Evolutionary conservation across 2,797 vertebrate species (phyloP).

Genomic region (Gallinago nigripennis): DNA sequence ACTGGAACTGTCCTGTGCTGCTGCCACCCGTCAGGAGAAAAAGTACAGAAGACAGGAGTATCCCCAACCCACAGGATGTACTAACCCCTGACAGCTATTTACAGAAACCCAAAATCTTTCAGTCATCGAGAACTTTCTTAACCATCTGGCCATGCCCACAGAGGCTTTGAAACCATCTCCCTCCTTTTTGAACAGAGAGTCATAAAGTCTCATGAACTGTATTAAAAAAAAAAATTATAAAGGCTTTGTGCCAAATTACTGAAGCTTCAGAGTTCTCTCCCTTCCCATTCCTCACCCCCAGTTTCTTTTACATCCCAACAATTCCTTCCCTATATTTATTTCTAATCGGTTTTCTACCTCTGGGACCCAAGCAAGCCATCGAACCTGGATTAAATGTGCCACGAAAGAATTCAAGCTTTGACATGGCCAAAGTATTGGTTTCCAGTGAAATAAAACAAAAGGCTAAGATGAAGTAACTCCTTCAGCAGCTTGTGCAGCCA

Average conservation of each 20-base stretch:
- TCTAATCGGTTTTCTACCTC: conserved; percentile 29
- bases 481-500: conserved; percentile 29
- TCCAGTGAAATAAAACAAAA: conserved; percentile 68
- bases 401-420: conserved; percentile 34
- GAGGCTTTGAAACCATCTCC: neutral
- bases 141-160: neutral
- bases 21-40: neutral
- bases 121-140: neutral
- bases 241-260: neutral
- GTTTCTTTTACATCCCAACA: neutral
- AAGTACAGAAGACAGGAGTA: neutral
- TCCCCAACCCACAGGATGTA: neutral
- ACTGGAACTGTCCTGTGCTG: accelerated
- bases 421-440: conserved; percentile 57
- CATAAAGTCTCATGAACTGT: neutral
- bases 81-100: neutral
- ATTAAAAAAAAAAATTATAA: neutral
- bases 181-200: neutral
- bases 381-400: conserved; percentile 38
- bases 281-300: too few species aligned
- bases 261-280: neutral
- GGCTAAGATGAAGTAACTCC: conserved; percentile 13
- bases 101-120: neutral
- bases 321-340: conserved; percentile 17
- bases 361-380: conserved; percentile 19